Percentiles rank a stretch among this genome's conserved stretches.
Evolutionary conservation across 2,888 invertebrate species (phyloP).

Genomic region (Plemyria rubiginata): DNA sequence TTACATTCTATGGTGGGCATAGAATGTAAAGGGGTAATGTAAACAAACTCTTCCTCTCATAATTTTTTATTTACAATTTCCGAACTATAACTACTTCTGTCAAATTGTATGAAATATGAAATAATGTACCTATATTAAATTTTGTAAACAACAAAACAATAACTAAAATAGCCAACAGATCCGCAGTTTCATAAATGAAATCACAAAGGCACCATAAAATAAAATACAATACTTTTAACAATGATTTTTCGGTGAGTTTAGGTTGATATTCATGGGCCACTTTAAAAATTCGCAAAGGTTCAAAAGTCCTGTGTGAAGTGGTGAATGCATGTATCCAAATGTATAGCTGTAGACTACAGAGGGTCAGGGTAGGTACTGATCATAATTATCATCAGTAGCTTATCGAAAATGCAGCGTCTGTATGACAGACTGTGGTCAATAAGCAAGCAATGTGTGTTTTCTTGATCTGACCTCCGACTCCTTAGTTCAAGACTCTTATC

Average conservation of each 20-base stretch:
- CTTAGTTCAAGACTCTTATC: constrained; percentile 70
- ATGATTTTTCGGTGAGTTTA: constrained; percentile 52
- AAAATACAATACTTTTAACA: constrained; percentile 54
- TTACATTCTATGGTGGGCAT: neutral
- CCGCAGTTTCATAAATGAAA: constrained; percentile 20
- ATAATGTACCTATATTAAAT: too few species aligned
- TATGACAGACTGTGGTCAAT: constrained; percentile 70
- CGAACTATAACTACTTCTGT: constrained; percentile 5
- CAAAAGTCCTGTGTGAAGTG: constrained; percentile 45
- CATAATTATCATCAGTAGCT: constrained; percentile 61
- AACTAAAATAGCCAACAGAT: neutral
- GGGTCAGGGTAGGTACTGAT: constrained; percentile 63
- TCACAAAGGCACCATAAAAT: constrained; percentile 5
- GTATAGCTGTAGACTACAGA: constrained; percentile 42
- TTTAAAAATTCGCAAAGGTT: neutral
- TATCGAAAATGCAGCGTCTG: constrained; percentile 74
- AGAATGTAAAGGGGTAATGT: neutral
- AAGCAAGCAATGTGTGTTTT: constrained; percentile 67
- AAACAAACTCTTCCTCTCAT: neutral
- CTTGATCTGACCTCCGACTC: constrained; percentile 71
- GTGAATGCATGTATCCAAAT: constrained; percentile 49
- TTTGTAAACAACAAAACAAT: constrained; percentile 11
- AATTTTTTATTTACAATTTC: constrained; percentile 7
- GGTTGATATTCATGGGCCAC: neutral
- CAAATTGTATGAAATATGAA: constrained; percentile 4